Base-by-base conservation (phyloP, 2,888 invertebrate genomes). In the Magallana nippona region DNA sequence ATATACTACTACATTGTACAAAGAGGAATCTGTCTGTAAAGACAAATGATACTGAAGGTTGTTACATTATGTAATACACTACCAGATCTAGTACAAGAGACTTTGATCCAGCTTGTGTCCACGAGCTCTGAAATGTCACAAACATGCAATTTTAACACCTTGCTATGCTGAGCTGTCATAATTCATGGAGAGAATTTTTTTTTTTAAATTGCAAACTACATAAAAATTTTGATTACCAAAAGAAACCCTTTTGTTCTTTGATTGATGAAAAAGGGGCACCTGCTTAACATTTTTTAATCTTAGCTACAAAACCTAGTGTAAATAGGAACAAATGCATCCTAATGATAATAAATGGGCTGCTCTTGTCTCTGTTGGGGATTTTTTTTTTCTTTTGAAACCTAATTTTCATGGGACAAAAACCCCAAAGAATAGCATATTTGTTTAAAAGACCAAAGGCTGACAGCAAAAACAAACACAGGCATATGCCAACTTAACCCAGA, bases 41-140 rank as follows among this genome's bases (percentile, higher is more conserved):
- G 11, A 2, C 10, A 71, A 27, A 71, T 71, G 27, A 71, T 27
- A 71, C 71, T 71, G 71, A 71, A 27, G 19, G 19, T 27, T 71
- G 44, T 71, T 71, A 15, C 10, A 19, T 10, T 60, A 27, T 17
- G 1, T 22, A 27, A 71, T 71, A 71, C 71, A 2, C 71, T 71
- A 71, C 71, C 71, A 71, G 71, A 71, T 71, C 71, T 71, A 71
- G 71, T 71, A 71, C 71, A 19, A 71, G 71, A 71, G 22, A 71
- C 71, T 71, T 71, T 71, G 71, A 71, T 71, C 71, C 71, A 71
- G 71, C 71, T 71, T 71, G 71, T 32, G 15, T 71, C 71, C 71
- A 71, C 2, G 32, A 22, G 71, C 13, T 71, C 71, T 71, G 71
- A 71, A 71, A 71, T 71, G 32, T 32, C 71, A 71, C 15, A 71